Conservation (phyloP, 2,113 vertebrate species). For the Menura novaehollandiae region DNA sequence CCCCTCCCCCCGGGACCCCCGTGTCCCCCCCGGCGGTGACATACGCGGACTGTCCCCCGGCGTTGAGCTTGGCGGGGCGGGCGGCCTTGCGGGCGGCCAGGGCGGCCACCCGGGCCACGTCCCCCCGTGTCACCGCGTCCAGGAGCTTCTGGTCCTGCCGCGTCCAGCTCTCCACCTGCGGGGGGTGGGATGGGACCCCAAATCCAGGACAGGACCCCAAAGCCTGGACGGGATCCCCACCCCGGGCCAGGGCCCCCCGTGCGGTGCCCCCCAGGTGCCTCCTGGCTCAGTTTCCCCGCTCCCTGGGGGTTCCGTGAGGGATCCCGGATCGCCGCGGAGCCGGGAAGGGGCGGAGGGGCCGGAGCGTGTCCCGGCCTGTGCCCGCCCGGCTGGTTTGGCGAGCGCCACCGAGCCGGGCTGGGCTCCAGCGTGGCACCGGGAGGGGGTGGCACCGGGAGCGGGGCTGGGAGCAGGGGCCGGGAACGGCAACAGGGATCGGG, state of each 20-base stretch:
- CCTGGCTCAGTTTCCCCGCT: not conserved
- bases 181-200: not conserved
- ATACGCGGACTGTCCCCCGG: conserved; percentile 90
- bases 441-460: not conserved
- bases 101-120: conserved; percentile 83
- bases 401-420: not conserved
- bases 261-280: rapidly evolving
- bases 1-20: no score
- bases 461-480: not conserved
- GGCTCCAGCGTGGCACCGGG: not conserved
- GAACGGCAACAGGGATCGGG: not conserved
- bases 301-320: not conserved
- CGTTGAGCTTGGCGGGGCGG: conserved; percentile 87
- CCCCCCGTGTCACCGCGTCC: conserved; percentile 88
- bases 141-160: conserved; percentile 90
- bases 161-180: conserved; percentile 82
- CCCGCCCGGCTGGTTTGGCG: not conserved
- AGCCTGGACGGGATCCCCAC: not conserved
- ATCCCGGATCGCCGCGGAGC: not conserved
- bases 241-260: not conserved
- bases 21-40: conserved; percentile 15
- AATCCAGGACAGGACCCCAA: not conserved
- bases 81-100: conserved; percentile 84
- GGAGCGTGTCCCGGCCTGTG: not conserved
- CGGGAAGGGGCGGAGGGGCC: not conserved